These are phyloP conservation scores for Sialis fuliginosa DNA, from an alignment of 2,888 invertebrate genomes.

Conservation along the genomic window DNA sequence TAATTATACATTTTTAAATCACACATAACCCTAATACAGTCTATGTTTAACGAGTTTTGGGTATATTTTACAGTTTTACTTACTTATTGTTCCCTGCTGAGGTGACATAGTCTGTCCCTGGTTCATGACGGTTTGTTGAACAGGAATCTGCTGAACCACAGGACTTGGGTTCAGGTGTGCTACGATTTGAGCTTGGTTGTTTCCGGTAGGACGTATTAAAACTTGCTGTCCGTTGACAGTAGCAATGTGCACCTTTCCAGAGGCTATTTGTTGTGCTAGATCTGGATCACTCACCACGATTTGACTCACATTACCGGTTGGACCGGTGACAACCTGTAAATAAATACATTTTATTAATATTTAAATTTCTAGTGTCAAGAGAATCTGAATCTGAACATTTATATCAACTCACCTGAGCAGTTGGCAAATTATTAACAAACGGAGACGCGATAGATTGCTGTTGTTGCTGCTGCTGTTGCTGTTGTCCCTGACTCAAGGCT, in stretches of 20 bases:
- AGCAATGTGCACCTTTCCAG: constrained; percentile 68
- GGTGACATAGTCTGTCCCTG: constrained; percentile 5
- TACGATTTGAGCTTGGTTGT: constrained; percentile 62
- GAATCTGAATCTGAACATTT: not conserved
- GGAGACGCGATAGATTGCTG: constrained; percentile 15
- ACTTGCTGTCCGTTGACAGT: constrained; percentile 77
- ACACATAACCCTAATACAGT: too few relatives aligned
- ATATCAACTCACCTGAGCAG: not conserved
- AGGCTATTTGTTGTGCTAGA: constrained; percentile 63
- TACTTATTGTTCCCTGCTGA: not conserved
- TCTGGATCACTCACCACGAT: constrained; percentile 62
- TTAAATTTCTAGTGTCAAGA: not conserved
- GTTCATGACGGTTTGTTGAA: not conserved
- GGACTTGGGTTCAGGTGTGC: constrained; percentile 39
- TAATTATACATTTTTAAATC: too few relatives aligned
- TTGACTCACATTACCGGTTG: constrained; percentile 32
- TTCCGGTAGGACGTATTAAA: constrained; percentile 58
- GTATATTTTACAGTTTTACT: too few relatives aligned
- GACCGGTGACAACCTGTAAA: constrained; percentile 25
- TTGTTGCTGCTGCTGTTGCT: constrained; percentile 18
- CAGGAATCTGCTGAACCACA: constrained; percentile 11
- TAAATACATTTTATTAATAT: constrained; percentile 8
- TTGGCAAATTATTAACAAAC: constrained; percentile 16
- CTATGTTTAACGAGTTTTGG: too few relatives aligned
- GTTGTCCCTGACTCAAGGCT: constrained; percentile 17